A percentile compares a stretch with the other conserved stretches of the same genome.
phyloP scores from a whole-genome alignment of 1,140 invertebrate genomes.

The Stratiolaelaps scimitus region DNA sequence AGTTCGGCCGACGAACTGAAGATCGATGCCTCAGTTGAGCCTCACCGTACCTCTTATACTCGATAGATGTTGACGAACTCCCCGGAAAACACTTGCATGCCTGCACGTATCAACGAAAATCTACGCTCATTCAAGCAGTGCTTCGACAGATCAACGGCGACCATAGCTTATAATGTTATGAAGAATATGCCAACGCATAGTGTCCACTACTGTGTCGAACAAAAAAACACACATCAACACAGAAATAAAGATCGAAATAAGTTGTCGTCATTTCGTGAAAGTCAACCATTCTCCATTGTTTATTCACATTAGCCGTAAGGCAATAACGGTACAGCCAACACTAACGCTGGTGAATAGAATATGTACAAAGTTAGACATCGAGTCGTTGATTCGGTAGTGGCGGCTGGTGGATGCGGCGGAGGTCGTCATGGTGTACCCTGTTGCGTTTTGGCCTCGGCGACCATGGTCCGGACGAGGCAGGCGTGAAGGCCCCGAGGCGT shows the following conservation, averaged over 20 bases:
- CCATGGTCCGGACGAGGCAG: no score
- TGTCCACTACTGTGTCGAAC: no score
- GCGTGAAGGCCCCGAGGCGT: constrained; percentile 18
- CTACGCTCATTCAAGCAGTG: background rate
- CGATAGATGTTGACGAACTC: background rate
- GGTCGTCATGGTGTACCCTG: constrained; percentile 6
- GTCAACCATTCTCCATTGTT: no score
- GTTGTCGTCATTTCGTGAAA: no score
- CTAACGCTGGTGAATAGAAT: no score
- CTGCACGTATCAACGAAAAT: background rate
- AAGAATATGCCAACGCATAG: background rate
- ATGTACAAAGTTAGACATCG: background rate
- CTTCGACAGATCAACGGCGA: background rate
- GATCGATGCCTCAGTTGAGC: background rate
- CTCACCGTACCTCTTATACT: background rate
- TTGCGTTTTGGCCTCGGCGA: background rate
- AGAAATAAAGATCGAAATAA: no score
- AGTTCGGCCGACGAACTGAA: background rate
- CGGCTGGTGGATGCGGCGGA: background rate
- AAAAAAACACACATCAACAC: no score
- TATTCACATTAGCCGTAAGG: no score
- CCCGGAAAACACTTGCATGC: background rate
- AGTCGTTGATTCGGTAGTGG: no score
- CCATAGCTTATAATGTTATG: background rate
- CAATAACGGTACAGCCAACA: no score